Base-by-base conservation (phyloP, 2,113 vertebrate genomes). In the Onychostoma macrolepis region DNA sequence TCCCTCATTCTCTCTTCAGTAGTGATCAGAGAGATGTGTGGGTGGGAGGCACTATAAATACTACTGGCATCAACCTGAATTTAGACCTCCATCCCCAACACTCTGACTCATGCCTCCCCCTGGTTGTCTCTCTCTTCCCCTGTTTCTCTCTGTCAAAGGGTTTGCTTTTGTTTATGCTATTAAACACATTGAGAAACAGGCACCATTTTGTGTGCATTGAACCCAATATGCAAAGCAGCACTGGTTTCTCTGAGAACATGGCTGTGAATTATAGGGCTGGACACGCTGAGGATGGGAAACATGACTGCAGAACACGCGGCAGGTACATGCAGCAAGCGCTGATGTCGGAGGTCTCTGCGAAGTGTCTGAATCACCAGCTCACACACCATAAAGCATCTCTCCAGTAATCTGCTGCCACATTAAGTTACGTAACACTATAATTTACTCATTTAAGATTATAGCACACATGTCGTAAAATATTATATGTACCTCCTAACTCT, bases 1-100 rank as follows among this genome's bases (percentile, higher is more conserved):
- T 58, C 79, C 56, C 45, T 75, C 78, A 50, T 48, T 26, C 71
- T 85, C 53, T 83, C 69, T 85, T 80, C 80, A 85, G 77, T 78
- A 86, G 87, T 89, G 89, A 90, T 85, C 87, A 85, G 84, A 88
- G 88, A 45, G 88, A 88, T 84, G 83, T 84, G 88, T 82, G 78
- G 86, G 91, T 90, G 90, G 89, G 87, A 83, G 84, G 85, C 2
- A 19, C 89, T 91, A 92, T 90, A 90, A 91, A 92, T 92, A 92
- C 86, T 80, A 82, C 72, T 61, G 74, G 85, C 89, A 91, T 90
- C 86, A 90, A 84, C 89, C 86, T 89, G 87, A 90, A 89, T 81
- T 48, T 86, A 89, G 89, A 83, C 85, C 88, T 89, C 71, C 72
- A 88, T 86, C 86, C 89, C 84, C 87, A 86, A 82, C 86, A 84